A percentile compares a stretch with the other conserved stretches of the same genome.
These are phyloP conservation scores for Tineola bisselliella DNA, from an alignment of 2,888 invertebrate species.

Conservation along the genomic window DNA sequence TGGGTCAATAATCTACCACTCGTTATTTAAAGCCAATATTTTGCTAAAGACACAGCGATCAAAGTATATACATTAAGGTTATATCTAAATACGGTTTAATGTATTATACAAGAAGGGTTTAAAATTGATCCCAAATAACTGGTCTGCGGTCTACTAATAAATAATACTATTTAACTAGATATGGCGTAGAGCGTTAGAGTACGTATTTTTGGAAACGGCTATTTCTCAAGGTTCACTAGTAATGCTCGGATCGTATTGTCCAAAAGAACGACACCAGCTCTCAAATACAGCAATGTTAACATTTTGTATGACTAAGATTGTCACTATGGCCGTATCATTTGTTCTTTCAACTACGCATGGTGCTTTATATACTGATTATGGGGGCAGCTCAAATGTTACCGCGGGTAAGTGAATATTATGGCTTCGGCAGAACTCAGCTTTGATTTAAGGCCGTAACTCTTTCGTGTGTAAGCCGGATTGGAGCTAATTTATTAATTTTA, in stretches of 20 bases:
- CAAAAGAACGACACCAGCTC: slow-evolving; percentile 35
- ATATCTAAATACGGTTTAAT: too few relatives aligned
- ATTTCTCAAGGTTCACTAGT: slow-evolving; percentile 46
- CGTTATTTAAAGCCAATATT: too few relatives aligned
- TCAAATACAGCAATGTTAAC: slow-evolving; percentile 35
- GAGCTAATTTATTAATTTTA: too few relatives aligned
- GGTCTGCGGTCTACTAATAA: too few relatives aligned
- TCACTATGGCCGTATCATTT: slow-evolving; percentile 34
- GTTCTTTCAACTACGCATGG: slow-evolving; percentile 45
- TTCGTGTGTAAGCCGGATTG: too few relatives aligned
- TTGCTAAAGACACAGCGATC: too few relatives aligned
- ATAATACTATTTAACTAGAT: slow-evolving; percentile 30
- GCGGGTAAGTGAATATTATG: not conserved
- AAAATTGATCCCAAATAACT: too few relatives aligned
- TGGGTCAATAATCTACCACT: too few relatives aligned
- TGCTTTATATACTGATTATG: slow-evolving; percentile 42
- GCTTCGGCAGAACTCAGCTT: too few relatives aligned
- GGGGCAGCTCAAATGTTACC: slow-evolving; percentile 24
- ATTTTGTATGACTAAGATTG: slow-evolving; percentile 36
- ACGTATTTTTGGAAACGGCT: slow-evolving; percentile 44
- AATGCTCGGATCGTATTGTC: slow-evolving; percentile 51
- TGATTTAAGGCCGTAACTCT: too few relatives aligned
- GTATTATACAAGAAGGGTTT: too few relatives aligned
- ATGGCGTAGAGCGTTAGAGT: slow-evolving; percentile 55
- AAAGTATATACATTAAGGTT: too few relatives aligned